These are phyloP conservation scores for Ceratitis capitata DNA, from an alignment of 1,140 invertebrate species.

Conservation along the genomic window DNA sequence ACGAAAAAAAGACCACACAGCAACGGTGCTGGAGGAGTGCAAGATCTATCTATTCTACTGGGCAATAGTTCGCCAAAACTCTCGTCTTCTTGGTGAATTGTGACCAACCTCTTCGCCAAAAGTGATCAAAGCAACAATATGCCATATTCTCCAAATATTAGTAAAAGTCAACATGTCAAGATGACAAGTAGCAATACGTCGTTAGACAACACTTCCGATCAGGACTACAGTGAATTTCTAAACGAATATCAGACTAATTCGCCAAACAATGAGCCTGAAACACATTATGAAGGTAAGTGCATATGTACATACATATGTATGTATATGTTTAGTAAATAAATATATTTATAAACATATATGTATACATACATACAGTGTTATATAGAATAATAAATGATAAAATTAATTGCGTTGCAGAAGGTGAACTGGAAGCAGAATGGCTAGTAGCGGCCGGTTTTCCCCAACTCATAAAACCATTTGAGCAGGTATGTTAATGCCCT, in stretches of 20 bases:
- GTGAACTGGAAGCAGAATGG: conserved; percentile 64
- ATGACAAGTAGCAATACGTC: conserved; percentile 54
- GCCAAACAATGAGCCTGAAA: conserved; percentile 55
- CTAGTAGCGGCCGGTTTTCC: conserved; percentile 61
- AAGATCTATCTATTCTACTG: neutral
- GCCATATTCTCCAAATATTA: conserved; percentile 53
- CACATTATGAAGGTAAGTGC: conserved; percentile 58
- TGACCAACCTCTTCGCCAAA: neutral
- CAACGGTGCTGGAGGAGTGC: neutral
- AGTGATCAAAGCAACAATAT: conserved; percentile 45
- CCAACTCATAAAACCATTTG: conserved; percentile 62
- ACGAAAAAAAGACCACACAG: neutral
- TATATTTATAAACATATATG: neutral
- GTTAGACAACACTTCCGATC: conserved; percentile 57
- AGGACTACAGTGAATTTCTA: conserved; percentile 62
- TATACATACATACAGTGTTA: neutral
- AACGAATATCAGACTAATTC: conserved; percentile 61
- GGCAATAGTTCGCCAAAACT: neutral
- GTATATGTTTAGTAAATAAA: too few species aligned
- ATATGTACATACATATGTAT: neutral
- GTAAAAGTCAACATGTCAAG: conserved; percentile 45
- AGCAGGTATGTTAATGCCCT: conserved; percentile 51
- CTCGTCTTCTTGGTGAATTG: neutral
- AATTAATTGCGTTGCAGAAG: conserved; percentile 50
- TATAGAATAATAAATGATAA: neutral